These are phyloP conservation scores for Callorhinus ursinus DNA, from an alignment of 2,113 vertebrate species.

Conservation along the genomic window DNA sequence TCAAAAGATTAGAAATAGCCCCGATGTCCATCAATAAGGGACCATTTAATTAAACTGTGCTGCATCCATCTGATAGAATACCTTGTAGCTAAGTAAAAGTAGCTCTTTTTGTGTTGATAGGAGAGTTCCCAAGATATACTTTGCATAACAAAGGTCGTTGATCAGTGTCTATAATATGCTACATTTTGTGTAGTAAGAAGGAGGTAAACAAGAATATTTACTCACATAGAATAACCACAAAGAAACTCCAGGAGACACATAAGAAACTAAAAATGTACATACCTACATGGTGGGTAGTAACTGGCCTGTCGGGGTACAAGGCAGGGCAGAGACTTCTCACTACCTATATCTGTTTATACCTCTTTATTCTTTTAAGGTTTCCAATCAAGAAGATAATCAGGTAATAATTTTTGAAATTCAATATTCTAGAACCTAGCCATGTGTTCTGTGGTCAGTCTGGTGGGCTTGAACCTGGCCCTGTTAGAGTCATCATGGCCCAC, in stretches of 20 bases:
- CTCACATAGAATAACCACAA: background rate
- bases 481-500: background rate
- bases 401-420: background rate
- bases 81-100: constrained; percentile 17
- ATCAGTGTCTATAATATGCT: background rate
- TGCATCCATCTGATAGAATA: background rate
- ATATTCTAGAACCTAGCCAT: background rate
- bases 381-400: background rate
- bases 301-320: background rate
- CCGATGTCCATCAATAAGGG: background rate
- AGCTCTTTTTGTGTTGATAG: background rate
- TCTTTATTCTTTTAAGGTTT: background rate
- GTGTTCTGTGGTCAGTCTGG: background rate
- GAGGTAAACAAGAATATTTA: background rate
- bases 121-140: background rate
- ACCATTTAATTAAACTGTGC: constrained; percentile 47
- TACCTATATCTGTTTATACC: background rate
- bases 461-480: background rate
- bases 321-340: background rate
- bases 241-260: background rate
- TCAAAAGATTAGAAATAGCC: constrained; percentile 15
- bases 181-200: background rate
- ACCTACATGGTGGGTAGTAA: background rate
- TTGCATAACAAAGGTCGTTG: background rate
- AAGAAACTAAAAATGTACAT: background rate